A percentile compares a stretch with the other conserved stretches of the same genome.
Evolutionary conservation across 1,140 invertebrate genomes (phyloP).

Genomic region (Coboldia fuscipes): DNA sequence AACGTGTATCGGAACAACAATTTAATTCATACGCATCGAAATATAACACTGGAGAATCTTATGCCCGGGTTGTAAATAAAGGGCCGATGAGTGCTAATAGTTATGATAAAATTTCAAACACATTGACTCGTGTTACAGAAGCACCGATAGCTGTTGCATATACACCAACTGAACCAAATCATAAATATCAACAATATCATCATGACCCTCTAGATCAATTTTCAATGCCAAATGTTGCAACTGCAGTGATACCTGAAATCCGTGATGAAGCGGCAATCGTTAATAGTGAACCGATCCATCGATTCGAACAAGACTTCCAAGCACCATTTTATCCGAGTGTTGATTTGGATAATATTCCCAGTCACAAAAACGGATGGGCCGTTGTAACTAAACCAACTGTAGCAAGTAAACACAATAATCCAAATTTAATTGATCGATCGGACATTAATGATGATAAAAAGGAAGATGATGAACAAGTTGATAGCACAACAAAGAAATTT

Average conservation of each 20-base stretch:
- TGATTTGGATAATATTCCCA: constrained; percentile 26
- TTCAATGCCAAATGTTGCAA: constrained; percentile 18
- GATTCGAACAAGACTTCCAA: constrained; percentile 38
- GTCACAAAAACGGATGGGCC: constrained; percentile 32
- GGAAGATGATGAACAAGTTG: constrained; percentile 8
- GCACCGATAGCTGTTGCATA: constrained; percentile 28
- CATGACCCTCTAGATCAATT: constrained; percentile 7
- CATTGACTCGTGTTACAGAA: constrained; percentile 20
- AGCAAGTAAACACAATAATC: too few species aligned
- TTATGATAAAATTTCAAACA: constrained; percentile 11
- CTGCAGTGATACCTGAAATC: constrained; percentile 23
- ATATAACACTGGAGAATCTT: constrained; percentile 4
- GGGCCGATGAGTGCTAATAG: constrained; percentile 1
- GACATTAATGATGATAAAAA: constrained; percentile 8
- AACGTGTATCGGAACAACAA: constrained; percentile 20
- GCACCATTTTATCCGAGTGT: constrained; percentile 45
- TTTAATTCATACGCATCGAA: constrained; percentile 4
- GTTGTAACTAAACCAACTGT: constrained; percentile 24
- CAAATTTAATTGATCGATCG: constrained; percentile 5
- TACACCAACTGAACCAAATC: constrained; percentile 22
- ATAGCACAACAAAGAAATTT: constrained; percentile 21
- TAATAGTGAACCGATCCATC: neutral
- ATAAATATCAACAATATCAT: neutral
- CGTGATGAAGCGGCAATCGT: constrained; percentile 9
- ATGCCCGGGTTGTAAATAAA: constrained; percentile 13